A percentile compares a stretch with the other conserved stretches of the same genome.
phyloP scores from a whole-genome alignment of 2,113 vertebrate genomes.

The Pituophis catenifer region DNA sequence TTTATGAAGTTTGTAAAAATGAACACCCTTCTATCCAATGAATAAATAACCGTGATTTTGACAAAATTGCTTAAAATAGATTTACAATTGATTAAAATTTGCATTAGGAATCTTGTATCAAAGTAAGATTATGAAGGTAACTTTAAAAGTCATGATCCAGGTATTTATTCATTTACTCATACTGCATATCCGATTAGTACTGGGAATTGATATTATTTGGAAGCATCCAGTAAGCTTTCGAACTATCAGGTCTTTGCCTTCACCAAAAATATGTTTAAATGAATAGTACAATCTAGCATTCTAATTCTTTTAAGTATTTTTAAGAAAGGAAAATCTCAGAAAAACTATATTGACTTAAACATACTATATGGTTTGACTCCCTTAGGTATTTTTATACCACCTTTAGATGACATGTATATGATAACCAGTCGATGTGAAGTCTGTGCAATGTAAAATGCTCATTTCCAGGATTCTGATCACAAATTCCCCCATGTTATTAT shows the following conservation, averaged over 20 bases:
- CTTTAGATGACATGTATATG: not conserved
- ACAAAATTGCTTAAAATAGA: not conserved
- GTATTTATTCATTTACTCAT: not conserved
- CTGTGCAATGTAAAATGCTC: not conserved
- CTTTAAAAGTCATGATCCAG: not conserved
- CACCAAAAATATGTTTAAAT: not conserved
- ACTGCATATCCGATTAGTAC: not conserved
- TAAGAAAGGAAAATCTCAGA: not conserved
- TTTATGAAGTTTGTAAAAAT: not conserved
- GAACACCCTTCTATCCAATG: not conserved
- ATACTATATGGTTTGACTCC: fast-evolving
- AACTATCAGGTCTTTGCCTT: not conserved
- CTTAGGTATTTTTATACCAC: not conserved
- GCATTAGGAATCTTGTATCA: not conserved
- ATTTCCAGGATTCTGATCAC: too few species aligned
- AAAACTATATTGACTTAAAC: not conserved
- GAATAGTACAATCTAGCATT: not conserved
- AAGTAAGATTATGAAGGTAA: not conserved
- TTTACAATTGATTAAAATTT: not conserved
- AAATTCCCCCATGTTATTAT: not conserved
- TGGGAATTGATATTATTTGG: not conserved
- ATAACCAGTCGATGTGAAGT: not conserved
- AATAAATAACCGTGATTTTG: not conserved
- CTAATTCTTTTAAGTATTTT: not conserved
- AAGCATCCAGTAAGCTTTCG: not conserved